Percentiles rank a stretch among this genome's conserved stretches.
These are phyloP conservation scores for Platysteira castanea DNA, from an alignment of 2,113 vertebrate genomes.

Conservation along the genomic window DNA sequence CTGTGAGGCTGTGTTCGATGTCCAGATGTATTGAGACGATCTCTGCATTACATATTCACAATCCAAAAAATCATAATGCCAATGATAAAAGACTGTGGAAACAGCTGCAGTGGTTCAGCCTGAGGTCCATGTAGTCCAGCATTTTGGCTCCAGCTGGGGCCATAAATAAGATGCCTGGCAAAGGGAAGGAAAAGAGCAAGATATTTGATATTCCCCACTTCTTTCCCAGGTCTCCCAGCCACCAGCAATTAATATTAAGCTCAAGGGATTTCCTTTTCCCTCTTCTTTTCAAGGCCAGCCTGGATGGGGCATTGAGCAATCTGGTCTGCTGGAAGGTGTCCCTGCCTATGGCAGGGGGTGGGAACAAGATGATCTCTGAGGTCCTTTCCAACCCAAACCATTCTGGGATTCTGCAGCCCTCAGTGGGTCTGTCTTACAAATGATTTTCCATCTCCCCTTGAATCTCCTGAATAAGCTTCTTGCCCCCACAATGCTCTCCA, in stretches of 20 bases:
- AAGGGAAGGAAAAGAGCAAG: neutral
- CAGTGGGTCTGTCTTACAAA: accelerated
- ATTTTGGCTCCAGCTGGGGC: neutral
- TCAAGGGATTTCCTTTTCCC: neutral
- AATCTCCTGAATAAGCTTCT: neutral
- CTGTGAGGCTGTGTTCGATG: neutral
- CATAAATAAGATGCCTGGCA: neutral
- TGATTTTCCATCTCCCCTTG: neutral
- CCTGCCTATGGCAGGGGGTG: neutral
- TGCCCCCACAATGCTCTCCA: neutral
- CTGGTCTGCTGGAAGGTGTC: neutral
- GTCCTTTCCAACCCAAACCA: neutral
- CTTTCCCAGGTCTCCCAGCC: neutral
- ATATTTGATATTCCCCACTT: neutral
- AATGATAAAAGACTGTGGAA: neutral
- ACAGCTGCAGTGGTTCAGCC: neutral
- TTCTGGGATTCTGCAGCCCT: neutral
- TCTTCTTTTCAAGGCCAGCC: neutral
- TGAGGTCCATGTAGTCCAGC: neutral
- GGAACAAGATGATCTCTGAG: too few species aligned
- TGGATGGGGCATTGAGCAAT: neutral
- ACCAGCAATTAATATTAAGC: neutral
- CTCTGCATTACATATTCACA: neutral
- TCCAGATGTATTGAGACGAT: neutral
- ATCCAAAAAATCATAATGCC: neutral